Base-by-base conservation (phyloP, 2,888 invertebrate species). In the Campoletis raptor region DNA sequence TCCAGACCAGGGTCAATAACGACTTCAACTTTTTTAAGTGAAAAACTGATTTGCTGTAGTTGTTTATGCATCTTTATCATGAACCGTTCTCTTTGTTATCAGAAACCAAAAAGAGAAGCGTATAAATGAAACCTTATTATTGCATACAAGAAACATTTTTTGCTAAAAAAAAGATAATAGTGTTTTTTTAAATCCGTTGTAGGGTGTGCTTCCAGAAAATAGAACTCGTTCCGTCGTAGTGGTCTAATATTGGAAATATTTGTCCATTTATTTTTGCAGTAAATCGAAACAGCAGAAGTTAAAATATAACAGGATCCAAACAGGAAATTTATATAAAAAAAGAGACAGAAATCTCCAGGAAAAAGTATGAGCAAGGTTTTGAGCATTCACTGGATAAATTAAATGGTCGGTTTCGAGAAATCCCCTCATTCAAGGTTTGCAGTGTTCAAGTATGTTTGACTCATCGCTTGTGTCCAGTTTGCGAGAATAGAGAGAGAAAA, bases 361-460 rank as follows among this genome's bases (percentile, higher is more conserved):
- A 54, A 67, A 67, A 45, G 24, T 18, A 30, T 54, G 12, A 15
- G 36, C 64, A 45, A 36, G 64, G 48, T 48, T 66, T 36, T 40
- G 15, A 66, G 67, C 54, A 30, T 74, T 57, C 9, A 48, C 66
- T 37, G 73, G 30, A 30, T 54, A 24, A 54, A 54, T 37, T n/a
- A 30, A 54, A 54, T 54, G 52, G 30, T 48, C 36, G 37, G 54
- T 54, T 57, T 57, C 61, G 24, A 45, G 76, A 64, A 42, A 37
- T 67, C 48, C 37, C 67, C 45, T 18, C 1, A 40, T 66, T 30
- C 30, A 15, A 61, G 64, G 30, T 61, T 70, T 52, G 54, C 40
- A 76, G 45, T 24, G 45, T 73, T 83, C 40, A 73, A 72, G 78
- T 73, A 83, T 54, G 72, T 77, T 81, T 85, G 85, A 85, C 81